Percentiles rank a stretch among this genome's conserved stretches.
phyloP scores from a whole-genome alignment of 2,888 invertebrate genomes.

The Dasypolia templi region DNA sequence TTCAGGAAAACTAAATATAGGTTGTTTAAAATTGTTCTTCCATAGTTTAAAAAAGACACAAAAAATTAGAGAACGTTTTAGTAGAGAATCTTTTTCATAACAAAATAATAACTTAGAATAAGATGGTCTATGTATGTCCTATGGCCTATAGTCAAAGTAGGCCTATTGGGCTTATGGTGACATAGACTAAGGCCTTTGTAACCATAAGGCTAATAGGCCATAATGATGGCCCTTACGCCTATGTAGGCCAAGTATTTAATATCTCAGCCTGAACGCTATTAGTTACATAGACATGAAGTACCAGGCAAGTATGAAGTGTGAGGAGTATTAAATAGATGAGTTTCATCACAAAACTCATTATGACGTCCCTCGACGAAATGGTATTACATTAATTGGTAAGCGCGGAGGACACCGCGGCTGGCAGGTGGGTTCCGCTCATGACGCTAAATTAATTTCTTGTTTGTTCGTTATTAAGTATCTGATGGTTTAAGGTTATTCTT shows the following conservation, averaged over 20 bases:
- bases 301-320: constrained; percentile 40
- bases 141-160: background rate
- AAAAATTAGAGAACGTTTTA: background rate
- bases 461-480: constrained; percentile 7
- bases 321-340: constrained; percentile 39
- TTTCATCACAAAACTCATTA: constrained; percentile 60
- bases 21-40: background rate
- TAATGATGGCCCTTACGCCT: background rate
- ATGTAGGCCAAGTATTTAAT: background rate
- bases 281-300: constrained; percentile 17
- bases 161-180: background rate
- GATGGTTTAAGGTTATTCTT: background rate
- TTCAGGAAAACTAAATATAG: background rate
- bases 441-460: constrained; percentile 41
- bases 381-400: constrained; percentile 45
- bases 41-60: background rate
- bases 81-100: background rate
- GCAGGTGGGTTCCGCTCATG: constrained; percentile 28
- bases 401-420: constrained; percentile 21
- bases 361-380: constrained; percentile 36
- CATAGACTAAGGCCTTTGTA: background rate
- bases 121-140: background rate
- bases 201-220: background rate
- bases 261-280: background rate
- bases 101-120: background rate